These are phyloP conservation scores for Rhagophthalmus giganteus DNA, from an alignment of 2,888 invertebrate genomes.

Conservation along the genomic window DNA sequence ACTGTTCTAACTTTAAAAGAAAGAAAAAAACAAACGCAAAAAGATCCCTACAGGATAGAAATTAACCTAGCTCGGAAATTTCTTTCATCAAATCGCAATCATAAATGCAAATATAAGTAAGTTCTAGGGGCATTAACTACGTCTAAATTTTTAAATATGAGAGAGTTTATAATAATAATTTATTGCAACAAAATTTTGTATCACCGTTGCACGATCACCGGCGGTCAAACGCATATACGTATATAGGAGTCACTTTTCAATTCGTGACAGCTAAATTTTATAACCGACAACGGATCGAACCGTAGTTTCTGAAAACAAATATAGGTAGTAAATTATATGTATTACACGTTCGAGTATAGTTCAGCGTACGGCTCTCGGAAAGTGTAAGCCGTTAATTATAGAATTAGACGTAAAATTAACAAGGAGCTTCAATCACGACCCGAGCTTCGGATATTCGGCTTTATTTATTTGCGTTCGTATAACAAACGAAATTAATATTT, in stretches of 20 bases:
- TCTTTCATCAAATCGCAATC: conserved; percentile 24
- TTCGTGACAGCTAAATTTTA: conserved; percentile 19
- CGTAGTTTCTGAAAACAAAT: conserved; percentile 19
- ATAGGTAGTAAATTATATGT: conserved; percentile 10
- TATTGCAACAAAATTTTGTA: conserved; percentile 29
- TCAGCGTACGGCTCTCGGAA: too few relatives aligned
- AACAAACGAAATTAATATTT: too few relatives aligned
- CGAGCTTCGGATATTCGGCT: background rate
- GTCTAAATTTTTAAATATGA: conserved; percentile 10
- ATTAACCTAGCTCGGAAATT: conserved; percentile 16
- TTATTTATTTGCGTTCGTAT: too few relatives aligned
- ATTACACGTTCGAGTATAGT: conserved; percentile 7
- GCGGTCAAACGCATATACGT: too few relatives aligned
- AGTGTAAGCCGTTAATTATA: conserved; percentile 9
- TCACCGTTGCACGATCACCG: conserved; percentile 30
- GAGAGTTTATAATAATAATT: conserved; percentile 27
- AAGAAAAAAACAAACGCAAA: too few relatives aligned
- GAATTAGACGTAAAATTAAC: conserved; percentile 1
- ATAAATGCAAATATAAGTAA: conserved; percentile 25
- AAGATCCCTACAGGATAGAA: conserved; percentile 23
- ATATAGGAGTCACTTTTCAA: conserved; percentile 20
- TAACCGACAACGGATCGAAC: conserved; percentile 13
- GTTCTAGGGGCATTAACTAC: conserved; percentile 10
- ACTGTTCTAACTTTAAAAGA: conserved; percentile 17
- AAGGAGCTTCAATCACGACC: conserved; percentile 1